phyloP scores from a whole-genome alignment of 1,140 invertebrate species.

The Camponotus vicinus region DNA sequence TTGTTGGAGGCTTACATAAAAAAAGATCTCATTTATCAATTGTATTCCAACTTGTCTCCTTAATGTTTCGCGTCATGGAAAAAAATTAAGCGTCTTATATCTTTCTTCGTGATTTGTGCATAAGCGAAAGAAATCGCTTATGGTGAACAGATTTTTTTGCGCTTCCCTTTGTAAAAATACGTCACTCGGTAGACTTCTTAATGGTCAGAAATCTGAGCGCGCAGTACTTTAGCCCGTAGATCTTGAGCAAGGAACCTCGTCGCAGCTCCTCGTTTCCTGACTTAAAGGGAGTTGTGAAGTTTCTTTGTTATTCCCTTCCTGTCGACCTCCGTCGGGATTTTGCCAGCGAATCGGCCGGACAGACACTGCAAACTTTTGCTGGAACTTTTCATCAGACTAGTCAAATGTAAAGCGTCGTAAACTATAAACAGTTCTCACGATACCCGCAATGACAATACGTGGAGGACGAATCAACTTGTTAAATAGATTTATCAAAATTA shows the following conservation, averaged over 20 bases:
- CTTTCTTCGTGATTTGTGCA: background rate
- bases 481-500: slow-evolving; percentile 29
- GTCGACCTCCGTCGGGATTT: slow-evolving; percentile 49
- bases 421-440: slow-evolving; percentile 26
- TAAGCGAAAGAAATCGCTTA: slow-evolving; percentile 17
- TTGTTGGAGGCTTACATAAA: background rate
- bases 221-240: slow-evolving; percentile 31
- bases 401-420: slow-evolving; percentile 49
- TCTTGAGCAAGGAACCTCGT: slow-evolving; percentile 51
- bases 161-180: slow-evolving; percentile 35
- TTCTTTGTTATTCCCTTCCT: slow-evolving; percentile 59
- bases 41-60: background rate
- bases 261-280: slow-evolving; percentile 57
- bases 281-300: slow-evolving; percentile 64
- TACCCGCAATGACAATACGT: background rate
- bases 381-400: slow-evolving; percentile 56
- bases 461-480: background rate
- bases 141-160: background rate
- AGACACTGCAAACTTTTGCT: slow-evolving; percentile 58
- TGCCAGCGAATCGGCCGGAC: slow-evolving; percentile 32
- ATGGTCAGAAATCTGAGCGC: slow-evolving; percentile 58
- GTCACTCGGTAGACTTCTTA: slow-evolving; percentile 36
- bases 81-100: background rate
- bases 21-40: background rate
- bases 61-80: background rate